Base-by-base conservation (phyloP, 2,797 vertebrate genomes). In the Acropternis orthonyx region DNA sequence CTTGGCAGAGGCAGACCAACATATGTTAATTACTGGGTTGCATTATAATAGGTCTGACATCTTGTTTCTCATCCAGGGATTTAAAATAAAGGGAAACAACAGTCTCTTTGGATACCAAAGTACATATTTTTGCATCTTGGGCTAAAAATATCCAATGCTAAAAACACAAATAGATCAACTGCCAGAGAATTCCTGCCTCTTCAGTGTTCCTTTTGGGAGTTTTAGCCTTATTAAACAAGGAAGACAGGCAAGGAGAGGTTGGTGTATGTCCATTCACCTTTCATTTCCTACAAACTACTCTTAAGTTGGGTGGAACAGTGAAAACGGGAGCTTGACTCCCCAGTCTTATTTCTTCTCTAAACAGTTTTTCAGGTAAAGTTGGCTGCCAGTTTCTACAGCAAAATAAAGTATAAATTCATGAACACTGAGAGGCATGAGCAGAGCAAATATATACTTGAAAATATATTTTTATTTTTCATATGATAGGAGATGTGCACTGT, bases 21-120 rank as follows among this genome's bases (percentile, higher is more conserved):
- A 77, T 95, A 96, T 91, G 94, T 74, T 96, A 96, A 96, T 96
- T 93, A 87, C 91, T 71, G 65, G 92, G 91, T 83, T 95, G 86
- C 88, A 93, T 89, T 96, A 95, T 89, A 96, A 96, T 94, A 93
- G 93, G 88, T 92, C 91, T 95, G 95, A 92, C 88, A 85, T 95
- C 78, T 95, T 87, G 84, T 83, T 95, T 96, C 72, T 85, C 78
- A 89, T 85, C 61, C 85, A 94, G 81, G 19, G 39, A 91, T 91
- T 93, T 95, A 84, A 93, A 96, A 93, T 72, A 94, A 97, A 95
- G 88, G 69, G 62, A 95, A 97, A 91, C 69, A 83, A 92, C 77
- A 83, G 76, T 28, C 65, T 77, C 80, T 86, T 78, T 93, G 83
- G 87, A 90, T 79, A 94, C 46, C 86, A 78, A 94, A 94, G 27